phyloP scores from a whole-genome alignment of 2,113 vertebrate genomes.

The Gobius niger region DNA sequence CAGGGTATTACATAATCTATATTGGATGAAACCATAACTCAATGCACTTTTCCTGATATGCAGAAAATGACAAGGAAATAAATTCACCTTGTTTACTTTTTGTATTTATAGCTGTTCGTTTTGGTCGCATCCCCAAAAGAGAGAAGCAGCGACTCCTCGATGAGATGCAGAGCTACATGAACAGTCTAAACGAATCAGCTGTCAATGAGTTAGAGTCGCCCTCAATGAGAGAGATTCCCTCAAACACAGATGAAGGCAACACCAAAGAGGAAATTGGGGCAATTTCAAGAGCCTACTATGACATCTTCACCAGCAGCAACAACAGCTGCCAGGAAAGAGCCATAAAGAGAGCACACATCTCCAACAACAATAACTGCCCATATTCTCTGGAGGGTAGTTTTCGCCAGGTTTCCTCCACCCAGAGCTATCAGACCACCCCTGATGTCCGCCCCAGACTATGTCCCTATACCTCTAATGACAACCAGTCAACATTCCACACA shows the following conservation, averaged over 20 bases:
- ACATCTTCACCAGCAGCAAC: constrained; percentile 70
- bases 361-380: constrained; percentile 45
- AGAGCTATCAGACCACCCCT: constrained; percentile 61
- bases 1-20: background rate
- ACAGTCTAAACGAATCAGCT: constrained; percentile 77
- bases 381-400: constrained; percentile 68
- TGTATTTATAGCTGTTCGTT: constrained; percentile 77
- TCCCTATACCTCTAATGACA: constrained; percentile 56
- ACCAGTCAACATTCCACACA: constrained; percentile 53
- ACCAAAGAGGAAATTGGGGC: constrained; percentile 76
- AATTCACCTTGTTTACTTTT: constrained; percentile 23
- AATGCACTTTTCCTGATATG: background rate
- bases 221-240: constrained; percentile 38
- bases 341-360: constrained; percentile 55
- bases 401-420: constrained; percentile 39
- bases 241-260: constrained; percentile 58
- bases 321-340: constrained; percentile 55
- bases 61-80: background rate
- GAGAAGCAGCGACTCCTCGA: constrained; percentile 83
- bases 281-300: constrained; percentile 75
- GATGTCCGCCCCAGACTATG: constrained; percentile 29
- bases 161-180: constrained; percentile 84
- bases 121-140: constrained; percentile 82
- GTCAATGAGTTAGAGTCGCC: constrained; percentile 69
- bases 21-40: background rate